phyloP scores from a whole-genome alignment of 1,140 invertebrate species.

The Idris sp. region DNA sequence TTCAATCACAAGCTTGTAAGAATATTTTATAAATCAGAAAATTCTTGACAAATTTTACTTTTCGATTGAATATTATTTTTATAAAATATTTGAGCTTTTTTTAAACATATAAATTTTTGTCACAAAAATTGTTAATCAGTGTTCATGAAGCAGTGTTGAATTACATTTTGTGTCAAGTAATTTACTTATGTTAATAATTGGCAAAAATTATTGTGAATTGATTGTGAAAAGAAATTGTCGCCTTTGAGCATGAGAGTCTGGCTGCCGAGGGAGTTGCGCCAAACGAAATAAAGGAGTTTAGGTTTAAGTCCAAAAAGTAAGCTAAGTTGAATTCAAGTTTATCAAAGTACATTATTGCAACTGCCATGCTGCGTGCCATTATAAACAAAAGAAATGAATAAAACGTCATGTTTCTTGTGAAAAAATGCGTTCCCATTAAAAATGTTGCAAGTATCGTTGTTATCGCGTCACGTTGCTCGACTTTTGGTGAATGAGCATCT shows the following conservation, averaged over 20 bases:
- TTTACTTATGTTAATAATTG: conserved; percentile 9
- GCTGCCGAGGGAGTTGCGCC: conserved; percentile 45
- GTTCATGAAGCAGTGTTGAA: too few species aligned
- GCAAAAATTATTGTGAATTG: conserved; percentile 27
- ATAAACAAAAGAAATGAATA: too few species aligned
- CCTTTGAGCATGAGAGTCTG: conserved; percentile 34
- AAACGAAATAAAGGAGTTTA: conserved; percentile 31
- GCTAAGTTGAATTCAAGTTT: conserved; percentile 69
- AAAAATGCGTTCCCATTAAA: conserved; percentile 60
- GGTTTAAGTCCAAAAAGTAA: conserved; percentile 62
- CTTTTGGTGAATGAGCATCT: too few species aligned
- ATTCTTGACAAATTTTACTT: conserved; percentile 2
- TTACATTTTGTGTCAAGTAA: too few species aligned
- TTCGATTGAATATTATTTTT: not conserved
- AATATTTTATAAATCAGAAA: too few species aligned
- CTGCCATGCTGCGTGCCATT: conserved; percentile 79
- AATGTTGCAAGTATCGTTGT: conserved; percentile 58
- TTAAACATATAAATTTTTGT: too few species aligned
- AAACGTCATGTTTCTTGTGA: conserved; percentile 74
- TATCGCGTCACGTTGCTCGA: conserved; percentile 63
- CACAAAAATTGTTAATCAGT: too few species aligned
- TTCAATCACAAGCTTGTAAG: too few species aligned
- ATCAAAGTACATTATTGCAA: conserved; percentile 77
- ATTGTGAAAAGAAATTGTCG: conserved; percentile 18
- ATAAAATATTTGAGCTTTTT: too few species aligned